A percentile compares a stretch with the other conserved stretches of the same genome.
Evolutionary conservation across 2,888 invertebrate species (phyloP).

Genomic region (Girardia tigrina): DNA sequence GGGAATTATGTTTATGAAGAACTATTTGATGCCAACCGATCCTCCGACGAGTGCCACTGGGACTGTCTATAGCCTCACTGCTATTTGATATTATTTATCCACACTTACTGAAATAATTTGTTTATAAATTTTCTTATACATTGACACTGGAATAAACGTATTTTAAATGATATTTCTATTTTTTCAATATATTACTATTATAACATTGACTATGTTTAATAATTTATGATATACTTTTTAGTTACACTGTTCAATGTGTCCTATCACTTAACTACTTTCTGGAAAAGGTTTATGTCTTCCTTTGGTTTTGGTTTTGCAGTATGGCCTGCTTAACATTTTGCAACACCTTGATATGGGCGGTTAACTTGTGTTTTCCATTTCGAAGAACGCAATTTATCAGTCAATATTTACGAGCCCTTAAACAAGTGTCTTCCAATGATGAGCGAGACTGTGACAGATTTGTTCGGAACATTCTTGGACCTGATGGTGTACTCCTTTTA

Average conservation of each 20-base stretch:
- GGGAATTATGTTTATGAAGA: too few relatives aligned
- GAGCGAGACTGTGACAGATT: slow-evolving; percentile 47
- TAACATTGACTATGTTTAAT: too few relatives aligned
- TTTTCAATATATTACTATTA: too few relatives aligned
- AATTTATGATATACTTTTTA: slow-evolving; percentile 27
- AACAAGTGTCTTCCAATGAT: slow-evolving; percentile 46
- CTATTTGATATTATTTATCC: too few relatives aligned
- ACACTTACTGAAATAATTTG: too few relatives aligned
- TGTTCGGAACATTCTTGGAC: slow-evolving; percentile 45
- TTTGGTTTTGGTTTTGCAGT: slow-evolving; percentile 50
- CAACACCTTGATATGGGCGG: slow-evolving; percentile 44
- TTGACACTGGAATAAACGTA: too few relatives aligned
- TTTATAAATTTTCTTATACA: too few relatives aligned
- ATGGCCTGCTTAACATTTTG: slow-evolving; percentile 43
- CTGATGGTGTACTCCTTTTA: slow-evolving; percentile 48
- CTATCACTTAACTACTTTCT: slow-evolving; percentile 37
- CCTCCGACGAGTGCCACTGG: too few relatives aligned
- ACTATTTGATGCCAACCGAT: too few relatives aligned
- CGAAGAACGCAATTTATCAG: slow-evolving; percentile 47
- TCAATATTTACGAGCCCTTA: slow-evolving; percentile 51
- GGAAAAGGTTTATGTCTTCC: slow-evolving; percentile 47
- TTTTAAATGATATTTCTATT: too few relatives aligned
- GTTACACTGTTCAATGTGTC: slow-evolving; percentile 37
- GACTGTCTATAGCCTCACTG: too few relatives aligned
- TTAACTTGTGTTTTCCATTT: slow-evolving; percentile 40